Evolutionary conservation across 2,797 vertebrate species (phyloP), one percentile per base, ranked within the genome.

Genomic region (Pantherophis vulpinus): DNA sequence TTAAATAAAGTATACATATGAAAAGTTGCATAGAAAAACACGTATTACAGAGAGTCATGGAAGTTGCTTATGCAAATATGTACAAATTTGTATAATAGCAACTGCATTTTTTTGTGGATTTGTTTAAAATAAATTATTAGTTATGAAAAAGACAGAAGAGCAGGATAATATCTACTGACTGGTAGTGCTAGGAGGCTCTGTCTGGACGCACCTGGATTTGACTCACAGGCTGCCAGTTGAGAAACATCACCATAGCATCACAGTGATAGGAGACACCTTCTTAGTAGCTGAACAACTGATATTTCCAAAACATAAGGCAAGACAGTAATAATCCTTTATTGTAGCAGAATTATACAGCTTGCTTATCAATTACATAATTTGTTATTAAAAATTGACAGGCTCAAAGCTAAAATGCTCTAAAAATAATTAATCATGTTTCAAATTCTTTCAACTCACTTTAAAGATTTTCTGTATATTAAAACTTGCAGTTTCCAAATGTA

Each of bases 401-500:
- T 86, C 58, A 37, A 87, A 42, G 55, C 42, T 66, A 89, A 91
- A 94, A 14, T 1, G 91, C 27, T 3, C 56, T 61, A 88, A 79
- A 89, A 63, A 25, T 60, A 86, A 66, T 92, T 58, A 9, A 89
- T 16, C 16, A 2, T 0, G 0, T 37, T 93, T 94, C 54, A 94
- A 92, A 92, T 11, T 16, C 10, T 86, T 32, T 94, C n/a, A 91
- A 93, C 18, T 54, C 27, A 79, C 63, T 91, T 32, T 93, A 4
- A 66, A 20, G 3, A 32, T 91, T 93, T 95, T 92, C 23, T 74
- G 70, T 18, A 29, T 92, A 88, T n/a, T 42, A 88, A 66, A 5
- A 91, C 20, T 18, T 20, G 0, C 0, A 0, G 1, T 2, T 91
- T 8, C 8, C n/a, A 20, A 2, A 74, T 47, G 27, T 3, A 23